A percentile compares a stretch with the other conserved stretches of the same genome.
Conservation (phyloP, 2,888 invertebrate species). For the Mellilla xanthometata region DNA sequence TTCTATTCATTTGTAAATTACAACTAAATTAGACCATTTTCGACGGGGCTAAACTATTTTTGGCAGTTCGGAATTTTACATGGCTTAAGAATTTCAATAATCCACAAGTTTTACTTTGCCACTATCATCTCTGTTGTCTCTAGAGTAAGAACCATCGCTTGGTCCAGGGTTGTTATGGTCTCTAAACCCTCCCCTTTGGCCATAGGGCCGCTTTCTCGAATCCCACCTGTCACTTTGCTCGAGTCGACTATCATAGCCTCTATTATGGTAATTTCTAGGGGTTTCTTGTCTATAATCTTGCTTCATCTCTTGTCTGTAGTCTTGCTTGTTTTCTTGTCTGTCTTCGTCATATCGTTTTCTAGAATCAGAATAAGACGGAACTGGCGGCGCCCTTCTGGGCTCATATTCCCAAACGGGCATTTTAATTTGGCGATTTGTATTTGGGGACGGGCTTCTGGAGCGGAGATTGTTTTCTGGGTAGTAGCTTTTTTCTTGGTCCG, state of each 20-base stretch:
- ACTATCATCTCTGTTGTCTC: conserved; percentile 30
- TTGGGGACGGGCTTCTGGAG: conserved; percentile 23
- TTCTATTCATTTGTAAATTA: too few species aligned
- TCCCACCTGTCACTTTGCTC: conserved; percentile 45
- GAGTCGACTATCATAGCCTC: conserved; percentile 26
- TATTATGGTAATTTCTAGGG: conserved; percentile 16
- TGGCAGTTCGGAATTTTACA: too few species aligned
- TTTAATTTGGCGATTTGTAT: too few species aligned
- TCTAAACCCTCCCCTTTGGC: conserved; percentile 49
- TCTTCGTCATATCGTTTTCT: conserved; percentile 17
- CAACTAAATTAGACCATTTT: too few species aligned
- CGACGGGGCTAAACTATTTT: too few species aligned
- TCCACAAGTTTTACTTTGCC: conserved; percentile 70
- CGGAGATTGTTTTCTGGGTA: conserved; percentile 18
- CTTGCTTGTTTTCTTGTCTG: background rate
- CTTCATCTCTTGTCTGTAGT: background rate
- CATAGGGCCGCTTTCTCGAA: conserved; percentile 40
- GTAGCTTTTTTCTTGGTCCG: conserved; percentile 17
- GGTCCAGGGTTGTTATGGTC: conserved; percentile 38
- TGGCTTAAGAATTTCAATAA: too few species aligned
- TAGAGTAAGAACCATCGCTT: conserved; percentile 29
- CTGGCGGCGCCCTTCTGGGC: conserved; percentile 1
- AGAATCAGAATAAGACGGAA: conserved; percentile 7
- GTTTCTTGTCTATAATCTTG: conserved; percentile 23
- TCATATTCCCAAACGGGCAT: conserved; percentile 24